phyloP scores from a whole-genome alignment of 2,113 vertebrate genomes.

The Cavia aperea region DNA sequence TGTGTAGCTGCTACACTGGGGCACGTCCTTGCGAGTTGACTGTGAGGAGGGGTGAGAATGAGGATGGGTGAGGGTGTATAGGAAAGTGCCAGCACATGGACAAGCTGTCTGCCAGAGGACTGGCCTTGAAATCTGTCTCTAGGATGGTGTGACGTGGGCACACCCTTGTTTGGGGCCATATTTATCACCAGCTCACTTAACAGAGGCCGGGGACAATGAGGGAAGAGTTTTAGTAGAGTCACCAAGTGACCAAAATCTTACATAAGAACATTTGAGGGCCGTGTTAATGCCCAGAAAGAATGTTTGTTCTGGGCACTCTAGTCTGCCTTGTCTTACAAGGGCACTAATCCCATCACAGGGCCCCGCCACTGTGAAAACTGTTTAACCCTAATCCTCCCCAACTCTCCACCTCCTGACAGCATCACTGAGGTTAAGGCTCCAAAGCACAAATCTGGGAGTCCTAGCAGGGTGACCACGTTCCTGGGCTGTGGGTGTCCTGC shows the following conservation, averaged over 20 bases:
- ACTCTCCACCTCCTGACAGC: neutral
- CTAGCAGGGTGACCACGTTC: neutral
- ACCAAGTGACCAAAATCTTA: neutral
- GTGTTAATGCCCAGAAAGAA: neutral
- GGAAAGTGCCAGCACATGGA: neutral
- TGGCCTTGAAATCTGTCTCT: neutral
- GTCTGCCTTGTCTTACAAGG: neutral
- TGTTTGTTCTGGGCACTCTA: neutral
- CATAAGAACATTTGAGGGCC: accelerated
- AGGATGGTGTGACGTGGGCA: neutral
- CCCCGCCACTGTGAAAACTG: neutral
- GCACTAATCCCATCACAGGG: neutral
- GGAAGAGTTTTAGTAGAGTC: neutral
- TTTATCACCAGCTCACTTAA: neutral
- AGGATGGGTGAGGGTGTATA: neutral
- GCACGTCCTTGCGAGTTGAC: too few relatives aligned
- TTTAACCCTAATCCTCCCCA: neutral
- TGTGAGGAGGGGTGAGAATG: neutral
- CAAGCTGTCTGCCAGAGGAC: neutral
- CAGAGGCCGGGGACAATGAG: neutral
- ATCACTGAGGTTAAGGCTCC: neutral
- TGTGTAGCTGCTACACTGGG: neutral
- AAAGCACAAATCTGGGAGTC: neutral
- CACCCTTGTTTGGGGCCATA: too few relatives aligned
- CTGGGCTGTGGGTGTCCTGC: neutral